phyloP scores from a whole-genome alignment of 64 coral and sea anemone genomes.

The Orbicella faveolata region DNA sequence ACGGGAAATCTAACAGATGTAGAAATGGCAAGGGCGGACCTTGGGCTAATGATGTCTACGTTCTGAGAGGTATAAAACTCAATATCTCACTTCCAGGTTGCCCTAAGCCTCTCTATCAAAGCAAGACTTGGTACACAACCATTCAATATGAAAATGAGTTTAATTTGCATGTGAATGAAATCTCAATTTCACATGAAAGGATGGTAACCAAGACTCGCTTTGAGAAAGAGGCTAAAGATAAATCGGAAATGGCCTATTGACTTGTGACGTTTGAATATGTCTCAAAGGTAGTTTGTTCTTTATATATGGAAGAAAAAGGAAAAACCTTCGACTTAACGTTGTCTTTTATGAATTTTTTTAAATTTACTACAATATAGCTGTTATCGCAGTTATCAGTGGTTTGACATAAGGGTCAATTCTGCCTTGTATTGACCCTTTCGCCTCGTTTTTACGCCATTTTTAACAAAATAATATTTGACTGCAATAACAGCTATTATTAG shows the following conservation, averaged over 20 bases:
- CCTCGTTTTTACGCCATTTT: too few species aligned
- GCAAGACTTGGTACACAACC: neutral
- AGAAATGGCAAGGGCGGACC: conserved; percentile 38
- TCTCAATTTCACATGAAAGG: neutral
- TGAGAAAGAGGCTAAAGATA: neutral
- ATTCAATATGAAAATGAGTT: neutral
- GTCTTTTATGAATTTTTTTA: too few species aligned
- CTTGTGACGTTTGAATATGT: too few species aligned
- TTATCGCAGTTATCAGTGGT: too few species aligned
- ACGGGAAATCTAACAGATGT: conserved; percentile 29
- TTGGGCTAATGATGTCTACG: conserved; percentile 44
- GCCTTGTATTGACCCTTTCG: too few species aligned
- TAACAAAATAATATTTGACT: too few species aligned
- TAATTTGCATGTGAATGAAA: neutral
- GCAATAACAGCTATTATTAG: too few species aligned
- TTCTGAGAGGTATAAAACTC: conserved; percentile 30
- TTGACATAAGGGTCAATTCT: too few species aligned
- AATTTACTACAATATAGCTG: too few species aligned
- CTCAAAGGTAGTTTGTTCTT: too few species aligned
- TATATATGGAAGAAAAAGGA: too few species aligned
- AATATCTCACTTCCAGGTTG: neutral
- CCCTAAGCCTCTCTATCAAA: neutral
- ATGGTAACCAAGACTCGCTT: neutral
- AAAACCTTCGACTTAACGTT: too few species aligned
- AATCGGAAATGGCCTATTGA: neutral